Evolutionary conservation across 2,797 vertebrate genomes (phyloP).

Genomic region (Rhinoraja longicauda): DNA sequence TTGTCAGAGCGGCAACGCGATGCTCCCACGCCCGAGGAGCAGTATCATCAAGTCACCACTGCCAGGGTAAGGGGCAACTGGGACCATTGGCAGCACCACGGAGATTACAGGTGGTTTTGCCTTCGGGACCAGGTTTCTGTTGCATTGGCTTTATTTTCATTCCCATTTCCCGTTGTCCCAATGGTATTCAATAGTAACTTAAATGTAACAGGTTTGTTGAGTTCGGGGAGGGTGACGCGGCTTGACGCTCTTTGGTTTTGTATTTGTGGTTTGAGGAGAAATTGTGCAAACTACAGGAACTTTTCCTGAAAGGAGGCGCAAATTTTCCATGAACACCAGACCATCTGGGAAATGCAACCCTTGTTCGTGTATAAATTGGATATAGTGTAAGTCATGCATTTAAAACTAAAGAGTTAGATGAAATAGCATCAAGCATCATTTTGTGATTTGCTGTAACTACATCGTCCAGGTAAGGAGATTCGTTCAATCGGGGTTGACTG

Average conservation of each 20-base stretch:
- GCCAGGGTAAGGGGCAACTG: constrained; percentile 53
- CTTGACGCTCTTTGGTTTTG: neutral
- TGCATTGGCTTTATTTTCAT: neutral
- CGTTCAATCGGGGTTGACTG: neutral
- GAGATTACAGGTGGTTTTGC: neutral
- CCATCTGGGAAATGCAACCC: neutral
- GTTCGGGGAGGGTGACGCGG: neutral
- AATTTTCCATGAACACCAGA: neutral
- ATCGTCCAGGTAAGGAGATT: neutral
- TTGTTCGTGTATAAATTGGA: neutral
- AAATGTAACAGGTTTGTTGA: neutral
- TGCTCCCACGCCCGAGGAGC: constrained; percentile 51
- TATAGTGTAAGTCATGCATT: neutral
- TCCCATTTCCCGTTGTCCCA: neutral
- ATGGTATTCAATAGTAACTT: neutral
- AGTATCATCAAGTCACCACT: constrained; percentile 47
- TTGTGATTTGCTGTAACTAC: neutral
- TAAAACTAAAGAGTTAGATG: neutral
- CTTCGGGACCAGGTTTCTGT: neutral
- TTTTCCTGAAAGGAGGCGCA: neutral
- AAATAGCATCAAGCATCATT: neutral
- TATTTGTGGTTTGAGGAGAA: neutral
- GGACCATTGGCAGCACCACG: neutral
- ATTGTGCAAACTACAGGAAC: neutral
- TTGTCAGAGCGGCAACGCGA: constrained; percentile 52